A percentile compares a stretch with the other conserved stretches of the same genome.
Conservation (phyloP, 2,888 invertebrate genomes). For the Gnatocerus cornutus region DNA sequence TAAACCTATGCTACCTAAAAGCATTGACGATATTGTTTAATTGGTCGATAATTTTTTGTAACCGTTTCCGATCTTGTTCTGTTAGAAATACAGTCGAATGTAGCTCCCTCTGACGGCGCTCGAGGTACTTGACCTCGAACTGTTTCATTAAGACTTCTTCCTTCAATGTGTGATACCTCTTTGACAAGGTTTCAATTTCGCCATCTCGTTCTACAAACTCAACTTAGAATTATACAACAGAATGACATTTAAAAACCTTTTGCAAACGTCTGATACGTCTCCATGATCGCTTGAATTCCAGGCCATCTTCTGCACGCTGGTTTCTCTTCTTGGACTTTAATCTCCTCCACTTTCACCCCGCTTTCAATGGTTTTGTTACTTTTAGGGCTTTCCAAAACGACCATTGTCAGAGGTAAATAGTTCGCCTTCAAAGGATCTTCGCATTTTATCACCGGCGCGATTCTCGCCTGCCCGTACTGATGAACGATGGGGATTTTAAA, state of each 20-base stretch:
- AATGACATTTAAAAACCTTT: conserved; percentile 18
- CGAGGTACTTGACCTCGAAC: conserved; percentile 69
- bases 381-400: conserved; percentile 54
- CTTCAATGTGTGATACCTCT: conserved; percentile 71
- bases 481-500: conserved; percentile 59
- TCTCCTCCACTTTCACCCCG: conserved; percentile 30
- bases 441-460: conserved; percentile 43
- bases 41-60: conserved; percentile 66
- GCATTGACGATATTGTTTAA: conserved; percentile 66
- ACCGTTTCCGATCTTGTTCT: conserved; percentile 65
- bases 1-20: conserved; percentile 67
- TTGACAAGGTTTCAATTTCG: conserved; percentile 71
- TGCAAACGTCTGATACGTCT: conserved; percentile 69
- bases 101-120: conserved; percentile 65
- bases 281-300: conserved; percentile 72
- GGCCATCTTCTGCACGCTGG: conserved; percentile 69
- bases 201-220: conserved; percentile 72
- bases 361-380: conserved; percentile 20
- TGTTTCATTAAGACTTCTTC: conserved; percentile 73
- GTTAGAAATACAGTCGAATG: conserved; percentile 63
- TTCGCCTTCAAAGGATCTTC: conserved; percentile 49
- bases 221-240: background rate
- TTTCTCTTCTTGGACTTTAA: conserved; percentile 46
- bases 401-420: conserved; percentile 60
- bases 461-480: conserved; percentile 50